A percentile compares a stretch with the other conserved stretches of the same genome.
Evolutionary conservation across 1,140 invertebrate species (phyloP).

Genomic region (Centruroides sculpturatus): DNA sequence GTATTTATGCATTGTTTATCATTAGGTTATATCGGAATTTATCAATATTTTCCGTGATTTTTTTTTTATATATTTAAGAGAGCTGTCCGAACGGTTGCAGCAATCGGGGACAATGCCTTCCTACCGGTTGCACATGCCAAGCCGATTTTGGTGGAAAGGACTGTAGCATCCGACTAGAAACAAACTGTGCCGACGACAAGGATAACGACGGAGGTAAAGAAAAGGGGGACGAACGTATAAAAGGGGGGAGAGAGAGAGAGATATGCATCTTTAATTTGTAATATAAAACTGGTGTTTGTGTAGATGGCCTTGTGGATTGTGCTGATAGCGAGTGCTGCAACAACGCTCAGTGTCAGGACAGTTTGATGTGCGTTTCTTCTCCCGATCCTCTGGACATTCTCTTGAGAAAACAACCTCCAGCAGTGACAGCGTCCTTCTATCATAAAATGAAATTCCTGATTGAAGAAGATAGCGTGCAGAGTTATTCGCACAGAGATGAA

Average conservation of each 20-base stretch:
- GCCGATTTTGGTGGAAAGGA: conserved; percentile 84
- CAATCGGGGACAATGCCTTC: conserved; percentile 71
- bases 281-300: conserved; percentile 15
- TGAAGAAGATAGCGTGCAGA: conserved; percentile 94
- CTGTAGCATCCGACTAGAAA: conserved; percentile 78
- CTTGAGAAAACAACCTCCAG: conserved; percentile 80
- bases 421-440: conserved; percentile 95
- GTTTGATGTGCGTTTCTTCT: conserved; percentile 73
- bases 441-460: conserved; percentile 96
- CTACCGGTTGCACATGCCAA: conserved; percentile 67
- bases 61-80: conserved; percentile 35
- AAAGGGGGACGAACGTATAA: neutral
- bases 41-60: too few relatives aligned
- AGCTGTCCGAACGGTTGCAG: conserved; percentile 78
- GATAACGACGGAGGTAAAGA: conserved; percentile 90
- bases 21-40: too few relatives aligned
- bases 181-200: conserved; percentile 73
- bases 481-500: conserved; percentile 80
- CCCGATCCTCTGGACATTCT: conserved; percentile 88
- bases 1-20: neutral
- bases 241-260: too few relatives aligned
- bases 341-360: conserved; percentile 59
- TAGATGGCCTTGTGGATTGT: conserved; percentile 91
- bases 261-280: too few relatives aligned
- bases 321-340: conserved; percentile 94